A percentile compares a stretch with the other conserved stretches of the same genome.
phyloP scores from a whole-genome alignment of 92 coral and sea anemone species.

The Epizoanthus rinbou region DNA sequence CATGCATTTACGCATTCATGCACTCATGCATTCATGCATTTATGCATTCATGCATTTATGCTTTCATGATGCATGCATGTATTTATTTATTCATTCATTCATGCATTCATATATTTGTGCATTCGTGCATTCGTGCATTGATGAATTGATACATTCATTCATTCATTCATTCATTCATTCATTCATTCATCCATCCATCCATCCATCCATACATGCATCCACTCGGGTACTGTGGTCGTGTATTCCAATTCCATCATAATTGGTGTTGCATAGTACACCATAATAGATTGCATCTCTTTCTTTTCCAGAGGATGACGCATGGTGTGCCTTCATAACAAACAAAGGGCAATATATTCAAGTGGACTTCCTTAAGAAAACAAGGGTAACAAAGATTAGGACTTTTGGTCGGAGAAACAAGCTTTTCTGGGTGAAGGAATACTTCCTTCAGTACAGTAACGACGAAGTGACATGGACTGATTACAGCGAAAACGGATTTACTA shows the following conservation, averaged over 20 bases:
- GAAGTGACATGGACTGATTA: conserved; percentile 70
- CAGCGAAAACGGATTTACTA: conserved; percentile 70
- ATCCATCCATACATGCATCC: too few species aligned
- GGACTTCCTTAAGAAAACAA: conserved; percentile 66
- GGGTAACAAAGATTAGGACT: conserved; percentile 58
- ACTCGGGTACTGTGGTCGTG: too few species aligned
- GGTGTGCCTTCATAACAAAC: conserved; percentile 67
- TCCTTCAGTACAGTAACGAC: conserved; percentile 72
- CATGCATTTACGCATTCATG: too few species aligned
- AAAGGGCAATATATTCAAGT: conserved; percentile 61
- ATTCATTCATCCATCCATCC: not conserved
- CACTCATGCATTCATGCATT: too few species aligned
- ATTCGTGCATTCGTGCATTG: too few species aligned
- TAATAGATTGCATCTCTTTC: not conserved
- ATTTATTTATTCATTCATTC: too few species aligned
- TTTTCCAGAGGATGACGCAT: conserved; percentile 55
- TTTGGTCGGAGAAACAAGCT: conserved; percentile 62
- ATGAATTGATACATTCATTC: too few species aligned
- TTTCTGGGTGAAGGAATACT: conserved; percentile 69
- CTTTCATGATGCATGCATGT: too few species aligned
- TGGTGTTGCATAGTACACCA: too few species aligned
- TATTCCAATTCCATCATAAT: too few species aligned
- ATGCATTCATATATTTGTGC: too few species aligned
- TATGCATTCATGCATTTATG: too few species aligned
- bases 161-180: not conserved